phyloP scores from a whole-genome alignment of 1,140 invertebrate genomes.

The Megalonaias nervosa region DNA sequence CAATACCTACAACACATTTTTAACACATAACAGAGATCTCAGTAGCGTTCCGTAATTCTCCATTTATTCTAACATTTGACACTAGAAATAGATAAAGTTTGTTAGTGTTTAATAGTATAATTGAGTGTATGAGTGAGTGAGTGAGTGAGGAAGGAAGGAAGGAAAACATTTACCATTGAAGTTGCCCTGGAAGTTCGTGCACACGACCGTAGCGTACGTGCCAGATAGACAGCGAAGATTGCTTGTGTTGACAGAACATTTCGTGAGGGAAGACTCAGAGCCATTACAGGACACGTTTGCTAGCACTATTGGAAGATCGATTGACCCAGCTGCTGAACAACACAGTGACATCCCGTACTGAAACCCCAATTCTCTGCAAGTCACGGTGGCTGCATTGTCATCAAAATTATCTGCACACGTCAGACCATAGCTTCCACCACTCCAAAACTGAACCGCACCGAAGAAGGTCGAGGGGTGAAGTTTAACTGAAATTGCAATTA shows the following conservation, averaged over 20 bases:
- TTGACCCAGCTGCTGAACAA: constrained; percentile 33
- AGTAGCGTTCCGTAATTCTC: too few species aligned
- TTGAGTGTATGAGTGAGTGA: too few species aligned
- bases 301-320: not conserved
- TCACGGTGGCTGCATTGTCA: constrained; percentile 48
- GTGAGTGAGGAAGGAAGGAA: not conserved
- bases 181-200: constrained; percentile 6
- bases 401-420: constrained; percentile 55
- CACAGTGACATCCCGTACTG: constrained; percentile 24
- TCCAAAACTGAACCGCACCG: constrained; percentile 31
- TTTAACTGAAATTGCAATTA: constrained; percentile 18
- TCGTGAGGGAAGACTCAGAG: constrained; percentile 9
- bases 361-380: constrained; percentile 49
- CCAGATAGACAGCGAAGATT: constrained; percentile 15
- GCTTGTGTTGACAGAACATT: constrained; percentile 12
- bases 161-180: constrained; percentile 11
- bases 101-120: too few species aligned
- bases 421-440: constrained; percentile 37
- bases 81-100: too few species aligned
- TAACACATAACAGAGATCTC: too few species aligned
- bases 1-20: too few species aligned
- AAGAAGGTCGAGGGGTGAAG: constrained; percentile 4
- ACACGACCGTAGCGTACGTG: constrained; percentile 33
- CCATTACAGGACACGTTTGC: constrained; percentile 12
- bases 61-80: too few species aligned